Base-by-base conservation (phyloP, 2,888 invertebrate species). In the Neocrepidodera transversa region DNA sequence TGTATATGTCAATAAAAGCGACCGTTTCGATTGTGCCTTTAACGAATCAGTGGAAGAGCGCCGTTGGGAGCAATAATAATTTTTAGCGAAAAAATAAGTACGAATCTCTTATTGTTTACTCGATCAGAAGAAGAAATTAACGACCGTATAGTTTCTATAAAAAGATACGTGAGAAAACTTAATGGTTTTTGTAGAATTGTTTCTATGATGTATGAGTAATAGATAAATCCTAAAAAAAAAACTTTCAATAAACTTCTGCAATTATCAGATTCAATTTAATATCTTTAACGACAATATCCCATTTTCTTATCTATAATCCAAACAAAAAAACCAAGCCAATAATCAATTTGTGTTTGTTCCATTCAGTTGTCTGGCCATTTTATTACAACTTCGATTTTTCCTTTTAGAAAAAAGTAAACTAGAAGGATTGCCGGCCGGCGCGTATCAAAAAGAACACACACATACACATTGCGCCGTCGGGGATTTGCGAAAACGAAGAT, bases 91-190 rank as follows among this genome's bases (percentile, higher is more conserved):
- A 32, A 47, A 48, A 48, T 7, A 28, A 48, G 48, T 16, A 32
- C 32, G 32, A 16, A 48, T 48, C 48, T 30, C 16, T 48, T 48
- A 48, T 48, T 48, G 48, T 48, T 48, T 48, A 48, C 48, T 32
- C 48, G 18, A 48, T 48, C 48, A 32, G 18, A 48, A 48, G 48
- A 48, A 48, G 48, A 48, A 47, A 47, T 16, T 47, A 47, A 47
- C 45, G 23, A 47, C 45, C 45, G 28, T 28, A n/a, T 10, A 28
- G 11, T 20, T 32, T 32, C 48, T 32, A 48, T 48, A 48, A 48
- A 48, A 48, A 48, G 48, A 48, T 48, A 48, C 48, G 48, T 32
- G 32, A 48, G 48, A 48, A 48, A 48, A 48, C 48, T 48, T 48
- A 28, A 47, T 28, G 20, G 48, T 23, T 32, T 48, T 18, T 18